Conservation (phyloP, 2,888 invertebrate species). For the Euclidia mi region DNA sequence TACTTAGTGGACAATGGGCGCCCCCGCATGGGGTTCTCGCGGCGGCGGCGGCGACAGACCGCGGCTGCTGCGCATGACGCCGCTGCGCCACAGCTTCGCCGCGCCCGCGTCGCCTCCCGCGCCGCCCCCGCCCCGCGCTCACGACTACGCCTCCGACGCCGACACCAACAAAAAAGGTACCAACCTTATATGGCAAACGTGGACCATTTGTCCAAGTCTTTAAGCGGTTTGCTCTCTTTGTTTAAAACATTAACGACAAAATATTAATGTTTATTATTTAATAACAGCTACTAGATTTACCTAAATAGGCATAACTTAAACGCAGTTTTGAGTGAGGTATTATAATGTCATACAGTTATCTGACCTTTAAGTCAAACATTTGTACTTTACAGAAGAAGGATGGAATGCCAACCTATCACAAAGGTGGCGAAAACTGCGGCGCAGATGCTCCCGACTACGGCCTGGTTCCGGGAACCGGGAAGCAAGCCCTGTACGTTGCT, state of each 20-base stretch:
- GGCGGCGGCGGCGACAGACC: slow-evolving; percentile 87
- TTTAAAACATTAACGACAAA: slow-evolving; percentile 26
- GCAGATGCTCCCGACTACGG: slow-evolving; percentile 92
- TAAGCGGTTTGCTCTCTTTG: slow-evolving; percentile 19
- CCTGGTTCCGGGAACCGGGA: slow-evolving; percentile 91
- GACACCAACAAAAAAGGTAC: slow-evolving; percentile 91
- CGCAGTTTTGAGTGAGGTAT: no score
- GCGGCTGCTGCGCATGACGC: slow-evolving; percentile 90
- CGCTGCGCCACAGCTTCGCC: slow-evolving; percentile 90
- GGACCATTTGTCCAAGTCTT: slow-evolving; percentile 23
- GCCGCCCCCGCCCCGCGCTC: slow-evolving; percentile 76
- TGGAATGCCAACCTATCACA: slow-evolving; percentile 94
- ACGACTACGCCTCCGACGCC: slow-evolving; percentile 90
- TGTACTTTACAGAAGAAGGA: slow-evolving; percentile 90
- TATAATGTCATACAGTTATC: no score
- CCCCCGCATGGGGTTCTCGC: slow-evolving; percentile 86
- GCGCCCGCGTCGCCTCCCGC: slow-evolving; percentile 86
- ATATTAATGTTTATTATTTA: slow-evolving; percentile 30
- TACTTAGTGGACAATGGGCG: slow-evolving; percentile 74
- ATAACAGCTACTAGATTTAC: no score
- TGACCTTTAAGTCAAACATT: not conserved
- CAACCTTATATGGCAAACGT: slow-evolving; percentile 18
- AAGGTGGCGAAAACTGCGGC: slow-evolving; percentile 93
- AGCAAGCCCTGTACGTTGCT: slow-evolving; percentile 88
- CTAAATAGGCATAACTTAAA: no score